These are phyloP conservation scores for Notodonta dromedarius DNA, from an alignment of 2,888 invertebrate genomes.

Conservation along the genomic window DNA sequence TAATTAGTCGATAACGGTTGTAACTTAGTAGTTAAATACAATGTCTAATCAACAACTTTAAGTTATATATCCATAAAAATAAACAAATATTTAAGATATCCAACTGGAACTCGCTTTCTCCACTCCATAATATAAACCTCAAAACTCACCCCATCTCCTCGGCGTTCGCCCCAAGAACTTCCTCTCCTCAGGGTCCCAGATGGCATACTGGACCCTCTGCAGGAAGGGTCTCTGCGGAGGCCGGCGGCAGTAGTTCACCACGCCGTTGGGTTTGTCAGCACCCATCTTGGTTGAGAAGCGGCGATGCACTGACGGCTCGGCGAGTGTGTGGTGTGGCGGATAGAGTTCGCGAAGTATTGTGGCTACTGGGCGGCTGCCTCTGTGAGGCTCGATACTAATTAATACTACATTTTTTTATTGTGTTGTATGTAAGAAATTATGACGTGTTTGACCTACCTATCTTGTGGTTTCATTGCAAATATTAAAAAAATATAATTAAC, in stretches of 20 bases:
- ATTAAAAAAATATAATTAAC: too few relatives aligned
- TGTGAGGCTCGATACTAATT: slow-evolving; percentile 9
- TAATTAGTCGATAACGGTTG: too few relatives aligned
- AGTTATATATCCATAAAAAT: neutral
- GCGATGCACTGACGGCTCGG: slow-evolving; percentile 23
- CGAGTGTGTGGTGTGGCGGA: neutral
- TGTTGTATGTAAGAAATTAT: too few relatives aligned
- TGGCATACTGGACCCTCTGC: slow-evolving; percentile 70
- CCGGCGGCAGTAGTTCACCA: slow-evolving; percentile 67
- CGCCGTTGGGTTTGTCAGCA: slow-evolving; percentile 73
- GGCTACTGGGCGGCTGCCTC: slow-evolving; percentile 9
- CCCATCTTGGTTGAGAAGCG: slow-evolving; percentile 59
- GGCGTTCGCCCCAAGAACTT: slow-evolving; percentile 86
- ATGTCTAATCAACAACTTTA: too few relatives aligned
- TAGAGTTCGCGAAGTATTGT: neutral
- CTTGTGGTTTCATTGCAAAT: too few relatives aligned
- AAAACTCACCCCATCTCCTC: slow-evolving; percentile 87
- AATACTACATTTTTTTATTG: too few relatives aligned
- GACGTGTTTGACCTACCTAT: too few relatives aligned
- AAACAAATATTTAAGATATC: neutral
- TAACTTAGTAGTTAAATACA: too few relatives aligned
- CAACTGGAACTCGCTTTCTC: neutral
- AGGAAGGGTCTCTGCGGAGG: slow-evolving; percentile 70
- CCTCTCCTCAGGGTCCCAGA: slow-evolving; percentile 85
- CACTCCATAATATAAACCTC: neutral